Evolutionary conservation across 1,140 invertebrate genomes (phyloP).

Genomic region (Achatina immaculata): DNA sequence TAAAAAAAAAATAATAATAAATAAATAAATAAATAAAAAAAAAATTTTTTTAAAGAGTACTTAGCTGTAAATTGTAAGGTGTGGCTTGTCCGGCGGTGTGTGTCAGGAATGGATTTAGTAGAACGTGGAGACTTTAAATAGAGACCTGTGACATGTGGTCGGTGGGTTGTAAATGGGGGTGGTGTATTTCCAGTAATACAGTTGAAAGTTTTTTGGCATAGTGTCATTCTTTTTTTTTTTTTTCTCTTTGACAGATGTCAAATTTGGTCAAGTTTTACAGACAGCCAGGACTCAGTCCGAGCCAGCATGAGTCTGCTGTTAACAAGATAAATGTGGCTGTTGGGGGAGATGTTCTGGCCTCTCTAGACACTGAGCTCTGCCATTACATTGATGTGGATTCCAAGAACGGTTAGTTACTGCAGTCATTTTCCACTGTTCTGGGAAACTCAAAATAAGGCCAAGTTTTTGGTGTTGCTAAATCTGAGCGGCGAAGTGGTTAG

Average conservation of each 20-base stretch:
- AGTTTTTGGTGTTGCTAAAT: too few species aligned
- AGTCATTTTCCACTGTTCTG: not conserved
- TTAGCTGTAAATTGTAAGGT: too few species aligned
- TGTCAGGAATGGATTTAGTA: too few species aligned
- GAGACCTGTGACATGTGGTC: too few species aligned
- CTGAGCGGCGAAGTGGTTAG: too few species aligned
- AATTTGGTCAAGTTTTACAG: not conserved
- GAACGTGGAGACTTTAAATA: too few species aligned
- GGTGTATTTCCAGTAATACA: not conserved
- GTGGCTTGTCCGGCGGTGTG: too few species aligned
- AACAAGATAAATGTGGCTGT: conserved; percentile 1
- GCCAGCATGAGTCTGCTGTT: not conserved
- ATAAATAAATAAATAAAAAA: too few species aligned
- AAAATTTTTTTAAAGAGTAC: too few species aligned
- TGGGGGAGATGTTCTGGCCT: not conserved
- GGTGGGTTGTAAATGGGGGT: too few species aligned
- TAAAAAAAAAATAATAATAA: too few species aligned
- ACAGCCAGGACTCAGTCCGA: not conserved
- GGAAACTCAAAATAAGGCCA: too few species aligned
- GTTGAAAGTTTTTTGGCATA: not conserved
- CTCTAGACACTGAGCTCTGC: conserved; percentile 20
- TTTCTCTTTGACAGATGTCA: not conserved
- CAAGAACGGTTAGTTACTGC: not conserved
- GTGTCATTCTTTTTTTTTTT: not conserved
- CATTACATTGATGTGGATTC: conserved; percentile 13